Percentiles rank a stretch among this genome's conserved stretches.
Evolutionary conservation across 1,140 invertebrate species (phyloP).

Genomic region (Cylas formicarius): DNA sequence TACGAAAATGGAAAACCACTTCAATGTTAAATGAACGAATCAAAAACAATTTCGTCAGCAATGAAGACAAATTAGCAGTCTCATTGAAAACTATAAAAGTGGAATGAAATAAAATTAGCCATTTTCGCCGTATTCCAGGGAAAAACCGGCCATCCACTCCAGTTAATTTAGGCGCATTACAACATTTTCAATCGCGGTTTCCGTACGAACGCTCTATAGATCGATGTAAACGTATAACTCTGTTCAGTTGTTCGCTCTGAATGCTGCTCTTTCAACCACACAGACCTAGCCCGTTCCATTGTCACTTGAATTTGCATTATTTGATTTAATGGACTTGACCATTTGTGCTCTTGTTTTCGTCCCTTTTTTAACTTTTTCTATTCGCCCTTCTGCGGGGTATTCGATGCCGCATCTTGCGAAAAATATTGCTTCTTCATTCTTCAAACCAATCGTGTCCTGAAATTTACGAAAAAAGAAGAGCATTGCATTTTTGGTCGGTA

Average conservation of each 20-base stretch:
- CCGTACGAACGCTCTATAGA: conserved; percentile 22
- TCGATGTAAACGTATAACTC: conserved; percentile 28
- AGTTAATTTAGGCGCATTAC: conserved; percentile 28
- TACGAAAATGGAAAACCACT: too few relatives aligned
- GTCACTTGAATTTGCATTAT: conserved; percentile 20
- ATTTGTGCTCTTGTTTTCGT: conserved; percentile 11
- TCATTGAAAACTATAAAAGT: conserved; percentile 13
- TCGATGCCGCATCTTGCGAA: background rate
- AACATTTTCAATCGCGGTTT: conserved; percentile 32
- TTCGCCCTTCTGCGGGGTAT: background rate
- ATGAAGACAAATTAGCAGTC: too few relatives aligned
- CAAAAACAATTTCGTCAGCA: too few relatives aligned
- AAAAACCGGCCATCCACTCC: conserved; percentile 16
- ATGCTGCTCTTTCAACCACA: too few relatives aligned
- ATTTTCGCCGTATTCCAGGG: conserved; percentile 14
- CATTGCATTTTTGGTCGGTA: too few relatives aligned
- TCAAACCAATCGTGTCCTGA: too few relatives aligned
- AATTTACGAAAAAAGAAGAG: too few relatives aligned
- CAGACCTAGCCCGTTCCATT: conserved; percentile 8
- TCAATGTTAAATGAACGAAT: too few relatives aligned
- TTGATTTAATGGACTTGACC: conserved; percentile 9
- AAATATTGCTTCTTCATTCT: background rate
- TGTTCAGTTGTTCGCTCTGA: conserved; percentile 23
- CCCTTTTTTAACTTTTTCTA: background rate
- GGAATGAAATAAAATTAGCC: conserved; percentile 14